A percentile compares a stretch with the other conserved stretches of the same genome.
phyloP scores from a whole-genome alignment of 2,888 invertebrate genomes.

The Falcaria lacertinaria region DNA sequence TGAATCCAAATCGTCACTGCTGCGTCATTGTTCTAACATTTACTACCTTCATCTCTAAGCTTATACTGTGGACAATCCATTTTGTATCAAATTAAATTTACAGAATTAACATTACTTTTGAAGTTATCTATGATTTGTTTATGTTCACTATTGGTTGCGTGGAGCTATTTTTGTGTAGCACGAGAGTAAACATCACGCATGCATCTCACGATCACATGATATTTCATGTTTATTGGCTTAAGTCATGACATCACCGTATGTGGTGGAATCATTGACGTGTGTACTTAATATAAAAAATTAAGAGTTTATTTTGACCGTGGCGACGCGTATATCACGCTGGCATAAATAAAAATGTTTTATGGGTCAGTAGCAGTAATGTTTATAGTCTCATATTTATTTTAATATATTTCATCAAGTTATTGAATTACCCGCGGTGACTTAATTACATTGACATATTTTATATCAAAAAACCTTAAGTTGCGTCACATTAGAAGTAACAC shows the following conservation, averaged over 20 bases:
- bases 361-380: slow-evolving; percentile 43
- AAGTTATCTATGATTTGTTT: slow-evolving; percentile 41
- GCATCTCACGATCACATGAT: slow-evolving; percentile 61
- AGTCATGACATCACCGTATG: slow-evolving; percentile 74
- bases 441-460: slow-evolving; percentile 8
- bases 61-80: slow-evolving; percentile 18
- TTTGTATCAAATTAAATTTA: slow-evolving; percentile 19
- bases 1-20: slow-evolving; percentile 43
- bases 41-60: slow-evolving; percentile 9
- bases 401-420: slow-evolving; percentile 35
- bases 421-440: slow-evolving; percentile 29
- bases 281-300: slow-evolving; percentile 61
- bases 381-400: slow-evolving; percentile 30
- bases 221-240: slow-evolving; percentile 72
- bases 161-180: slow-evolving; percentile 56
- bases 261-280: slow-evolving; percentile 61
- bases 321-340: slow-evolving; percentile 42
- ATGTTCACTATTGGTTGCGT: slow-evolving; percentile 45
- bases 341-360: slow-evolving; percentile 42
- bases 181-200: slow-evolving; percentile 54
- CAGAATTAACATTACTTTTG: slow-evolving; percentile 29
- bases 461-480: background rate
- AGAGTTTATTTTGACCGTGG: slow-evolving; percentile 60
- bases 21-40: slow-evolving; percentile 28
- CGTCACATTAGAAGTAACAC: too few relatives aligned